Conservation (phyloP, 2,888 invertebrate genomes). For the Nymphalis urticae region DNA sequence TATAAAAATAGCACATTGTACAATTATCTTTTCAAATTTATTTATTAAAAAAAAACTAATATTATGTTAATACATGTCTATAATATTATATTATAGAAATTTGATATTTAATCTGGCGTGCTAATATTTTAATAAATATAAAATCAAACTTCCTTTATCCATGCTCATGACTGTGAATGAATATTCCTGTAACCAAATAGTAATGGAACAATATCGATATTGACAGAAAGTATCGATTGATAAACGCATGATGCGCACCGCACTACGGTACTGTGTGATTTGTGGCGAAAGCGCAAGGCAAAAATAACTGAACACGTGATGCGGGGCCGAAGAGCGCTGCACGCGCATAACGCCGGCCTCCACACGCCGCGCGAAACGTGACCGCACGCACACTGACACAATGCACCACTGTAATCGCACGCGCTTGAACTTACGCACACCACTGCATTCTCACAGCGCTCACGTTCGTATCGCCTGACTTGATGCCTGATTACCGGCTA, state of each 20-base stretch:
- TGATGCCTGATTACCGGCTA: background rate
- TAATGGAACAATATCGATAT: too few relatives aligned
- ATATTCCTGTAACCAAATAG: too few relatives aligned
- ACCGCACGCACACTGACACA: slow-evolving; percentile 52
- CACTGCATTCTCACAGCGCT: slow-evolving; percentile 20
- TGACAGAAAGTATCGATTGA: slow-evolving; percentile 9
- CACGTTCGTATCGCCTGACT: slow-evolving; percentile 36
- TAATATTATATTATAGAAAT: too few relatives aligned
- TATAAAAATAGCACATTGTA: too few relatives aligned
- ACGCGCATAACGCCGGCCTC: slow-evolving; percentile 52
- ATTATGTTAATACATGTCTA: too few relatives aligned
- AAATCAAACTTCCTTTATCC: too few relatives aligned
- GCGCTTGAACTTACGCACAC: slow-evolving; percentile 41
- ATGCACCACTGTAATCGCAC: background rate
- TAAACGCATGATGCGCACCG: slow-evolving; percentile 4
- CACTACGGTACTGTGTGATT: slow-evolving; percentile 46
- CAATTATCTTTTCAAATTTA: too few relatives aligned
- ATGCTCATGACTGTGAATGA: background rate
- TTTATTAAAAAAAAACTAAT: too few relatives aligned
- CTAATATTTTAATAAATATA: too few relatives aligned
- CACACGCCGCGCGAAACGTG: slow-evolving; percentile 76
- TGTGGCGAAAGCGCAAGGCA: slow-evolving; percentile 60
- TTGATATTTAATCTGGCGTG: too few relatives aligned
- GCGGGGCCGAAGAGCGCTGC: slow-evolving; percentile 50
- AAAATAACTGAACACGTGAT: slow-evolving; percentile 57